These are phyloP conservation scores for Bombyx mandarina DNA, from an alignment of 1,140 invertebrate species.

Conservation along the genomic window DNA sequence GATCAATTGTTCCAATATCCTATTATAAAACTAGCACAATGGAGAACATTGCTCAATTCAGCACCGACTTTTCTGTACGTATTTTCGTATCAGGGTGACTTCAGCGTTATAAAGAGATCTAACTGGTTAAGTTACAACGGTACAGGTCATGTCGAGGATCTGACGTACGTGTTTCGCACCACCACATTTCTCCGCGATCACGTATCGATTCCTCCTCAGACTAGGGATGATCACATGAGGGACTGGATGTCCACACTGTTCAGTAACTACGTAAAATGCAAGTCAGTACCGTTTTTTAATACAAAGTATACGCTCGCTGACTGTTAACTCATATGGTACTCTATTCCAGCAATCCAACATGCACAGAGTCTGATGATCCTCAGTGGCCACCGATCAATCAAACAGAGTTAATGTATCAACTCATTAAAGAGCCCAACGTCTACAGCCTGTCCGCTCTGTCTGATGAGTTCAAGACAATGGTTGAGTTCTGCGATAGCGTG, in stretches of 20 bases:
- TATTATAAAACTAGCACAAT: constrained; percentile 6
- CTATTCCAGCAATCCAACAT: constrained; percentile 7
- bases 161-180: constrained; percentile 15
- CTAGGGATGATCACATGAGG: constrained; percentile 16
- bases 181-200: constrained; percentile 10
- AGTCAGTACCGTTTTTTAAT: constrained; percentile 4
- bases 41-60: neutral
- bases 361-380: neutral
- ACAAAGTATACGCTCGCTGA: neutral
- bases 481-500: constrained; percentile 6
- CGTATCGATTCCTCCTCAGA: constrained; percentile 7
- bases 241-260: constrained; percentile 13
- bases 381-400: constrained; percentile 3
- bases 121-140: neutral
- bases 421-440: constrained; percentile 7
- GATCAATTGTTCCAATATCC: constrained; percentile 15
- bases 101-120: constrained; percentile 3
- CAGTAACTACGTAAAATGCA: constrained; percentile 13
- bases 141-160: constrained; percentile 3
- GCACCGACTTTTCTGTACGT: constrained; percentile 2
- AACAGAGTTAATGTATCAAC: constrained; percentile 1
- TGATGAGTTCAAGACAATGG: neutral
- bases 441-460: constrained; percentile 1
- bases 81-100: neutral
- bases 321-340: no score